Percentiles rank a stretch among this genome's conserved stretches.
These are phyloP conservation scores for Lysandra bellargus DNA, from an alignment of 2,888 invertebrate genomes.

Conservation along the genomic window DNA sequence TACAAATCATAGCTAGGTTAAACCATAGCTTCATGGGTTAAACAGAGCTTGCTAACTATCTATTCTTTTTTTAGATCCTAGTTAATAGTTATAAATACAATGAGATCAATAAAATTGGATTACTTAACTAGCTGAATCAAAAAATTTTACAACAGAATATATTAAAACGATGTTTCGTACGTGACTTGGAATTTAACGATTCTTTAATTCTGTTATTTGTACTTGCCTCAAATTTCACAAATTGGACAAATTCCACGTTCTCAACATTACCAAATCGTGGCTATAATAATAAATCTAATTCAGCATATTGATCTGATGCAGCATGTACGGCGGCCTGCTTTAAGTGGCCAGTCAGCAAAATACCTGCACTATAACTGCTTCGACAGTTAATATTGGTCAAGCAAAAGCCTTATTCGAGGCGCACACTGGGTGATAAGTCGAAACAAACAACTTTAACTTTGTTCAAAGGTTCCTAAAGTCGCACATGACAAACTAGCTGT, in stretches of 20 bases:
- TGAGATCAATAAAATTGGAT: too few relatives aligned
- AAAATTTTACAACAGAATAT: background rate
- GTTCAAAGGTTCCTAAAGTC: too few relatives aligned
- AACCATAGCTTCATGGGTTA: too few relatives aligned
- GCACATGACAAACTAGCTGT: too few relatives aligned
- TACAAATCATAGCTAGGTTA: too few relatives aligned
- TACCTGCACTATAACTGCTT: background rate
- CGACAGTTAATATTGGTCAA: background rate
- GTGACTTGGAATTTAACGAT: background rate
- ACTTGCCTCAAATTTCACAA: background rate
- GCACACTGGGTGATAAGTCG: too few relatives aligned
- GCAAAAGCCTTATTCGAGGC: background rate
- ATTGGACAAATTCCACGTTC: background rate
- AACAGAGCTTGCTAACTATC: too few relatives aligned
- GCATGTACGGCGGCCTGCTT: background rate
- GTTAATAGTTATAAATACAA: too few relatives aligned
- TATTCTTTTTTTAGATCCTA: too few relatives aligned
- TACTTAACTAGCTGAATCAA: too few relatives aligned
- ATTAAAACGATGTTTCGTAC: background rate
- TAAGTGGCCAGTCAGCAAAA: background rate
- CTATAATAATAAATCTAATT: background rate
- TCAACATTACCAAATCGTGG: background rate
- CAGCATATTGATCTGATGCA: background rate
- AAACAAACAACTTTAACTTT: too few relatives aligned
- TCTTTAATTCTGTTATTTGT: background rate